phyloP scores from a whole-genome alignment of 1,140 invertebrate genomes.

The Acromyrmex heyeri region DNA sequence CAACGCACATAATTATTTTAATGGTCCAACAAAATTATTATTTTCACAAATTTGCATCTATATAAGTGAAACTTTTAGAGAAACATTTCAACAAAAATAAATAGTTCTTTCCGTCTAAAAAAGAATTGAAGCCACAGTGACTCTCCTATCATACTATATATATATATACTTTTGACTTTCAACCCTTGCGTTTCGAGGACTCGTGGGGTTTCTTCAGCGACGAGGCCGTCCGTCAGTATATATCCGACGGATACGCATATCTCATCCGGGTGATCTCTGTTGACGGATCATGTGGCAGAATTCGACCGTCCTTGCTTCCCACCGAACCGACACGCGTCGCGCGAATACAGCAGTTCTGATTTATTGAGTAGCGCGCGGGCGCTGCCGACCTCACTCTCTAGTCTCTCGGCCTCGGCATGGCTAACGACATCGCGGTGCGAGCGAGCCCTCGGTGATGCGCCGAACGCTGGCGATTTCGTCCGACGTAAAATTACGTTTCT shows the following conservation, averaged over 20 bases:
- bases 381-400: constrained; percentile 69
- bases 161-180: no score
- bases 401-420: constrained; percentile 49
- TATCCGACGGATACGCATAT: constrained; percentile 3
- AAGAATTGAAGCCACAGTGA: no score
- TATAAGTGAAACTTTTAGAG: no score
- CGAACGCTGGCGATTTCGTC: constrained; percentile 65
- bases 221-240: background rate
- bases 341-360: constrained; percentile 54
- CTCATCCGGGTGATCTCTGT: constrained; percentile 45
- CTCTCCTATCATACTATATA: no score
- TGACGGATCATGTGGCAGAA: constrained; percentile 73
- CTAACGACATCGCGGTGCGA: constrained; percentile 65
- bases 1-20: no score
- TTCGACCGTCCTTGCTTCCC: constrained; percentile 61
- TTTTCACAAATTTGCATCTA: no score
- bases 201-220: background rate
- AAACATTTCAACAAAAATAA: no score
- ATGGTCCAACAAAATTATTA: no score
- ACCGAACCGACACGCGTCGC: constrained; percentile 14
- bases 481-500: constrained; percentile 65
- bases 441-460: constrained; percentile 66
- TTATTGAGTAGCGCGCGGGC: constrained; percentile 65
- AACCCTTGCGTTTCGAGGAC: no score
- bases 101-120: no score